Base-by-base conservation (phyloP, 2,113 vertebrate species). In the Panthera uncia region DNA sequence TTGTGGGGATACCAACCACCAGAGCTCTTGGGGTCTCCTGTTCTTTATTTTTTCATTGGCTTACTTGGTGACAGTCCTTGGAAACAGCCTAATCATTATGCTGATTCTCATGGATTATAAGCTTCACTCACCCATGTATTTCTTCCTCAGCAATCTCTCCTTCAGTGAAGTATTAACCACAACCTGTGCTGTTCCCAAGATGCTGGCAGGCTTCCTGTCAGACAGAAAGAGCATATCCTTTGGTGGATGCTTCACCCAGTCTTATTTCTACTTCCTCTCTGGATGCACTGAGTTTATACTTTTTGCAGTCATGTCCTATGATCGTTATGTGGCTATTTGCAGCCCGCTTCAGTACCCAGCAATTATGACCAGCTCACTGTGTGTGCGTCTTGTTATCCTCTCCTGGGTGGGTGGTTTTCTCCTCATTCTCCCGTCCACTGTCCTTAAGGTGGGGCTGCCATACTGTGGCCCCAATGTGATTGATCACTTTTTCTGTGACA, bases 401-500 rank as follows among this genome's bases (percentile, higher is more conserved):
- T 71, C 38, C 21, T 84, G 21, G 80, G 14, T 63, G 11, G 45
- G 6, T 18, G 29, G 29, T 65, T 84, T 84, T 74, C 55, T 63
- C 31, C 68, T 84, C 52, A 92, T 92, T 55, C 57, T 78, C 41
- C 69, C 71, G 4, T 66, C 71, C 5, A 33, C 7, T 14, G 4
- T 52, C 41, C 18, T 71, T 57, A 81, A 93, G 52, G 33, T 18
- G 16, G 4, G 4, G 18, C 27, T 92, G 27, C 74, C 65, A 38
- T 65, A 87, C 33, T 95, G 89, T 38, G 73, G 81, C 23, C 82
- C 41, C 52, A 92, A 45, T 25, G 52, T 73, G 15, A 82, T 23
- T 16, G n/a, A 88, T 41, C 76, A 93, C 15, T 82, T 92, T 73
- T 96, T 89, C 66, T 92, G 83, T 96, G 76, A 88, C 21, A 87